A percentile compares a stretch with the other conserved stretches of the same genome.
These are phyloP conservation scores for Drosophila cognata DNA, from an alignment of 2,888 invertebrate species.

Conservation along the genomic window DNA sequence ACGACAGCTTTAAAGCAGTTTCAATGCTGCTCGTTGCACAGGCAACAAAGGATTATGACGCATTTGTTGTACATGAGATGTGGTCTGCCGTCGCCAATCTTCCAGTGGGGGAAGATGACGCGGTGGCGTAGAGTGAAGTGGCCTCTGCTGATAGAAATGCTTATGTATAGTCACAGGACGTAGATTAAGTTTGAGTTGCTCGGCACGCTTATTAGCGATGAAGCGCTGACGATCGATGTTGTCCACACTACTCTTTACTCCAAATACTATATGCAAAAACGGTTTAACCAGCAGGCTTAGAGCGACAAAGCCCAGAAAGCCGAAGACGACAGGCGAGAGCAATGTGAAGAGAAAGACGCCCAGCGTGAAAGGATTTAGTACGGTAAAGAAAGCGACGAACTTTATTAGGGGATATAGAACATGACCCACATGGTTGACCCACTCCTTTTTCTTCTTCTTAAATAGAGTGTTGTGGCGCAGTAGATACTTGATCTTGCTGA, in stretches of 20 bases:
- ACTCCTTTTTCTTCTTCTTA: constrained; percentile 83
- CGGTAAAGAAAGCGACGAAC: constrained; percentile 82
- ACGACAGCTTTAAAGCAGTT: constrained; percentile 3
- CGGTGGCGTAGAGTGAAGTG: constrained; percentile 52
- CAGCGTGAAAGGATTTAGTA: constrained; percentile 81
- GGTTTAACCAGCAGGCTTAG: constrained; percentile 80
- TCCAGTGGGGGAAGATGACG: constrained; percentile 45
- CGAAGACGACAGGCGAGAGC: constrained; percentile 79
- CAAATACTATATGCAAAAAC: constrained; percentile 75
- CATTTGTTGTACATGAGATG: neutral
- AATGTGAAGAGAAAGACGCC: constrained; percentile 81
- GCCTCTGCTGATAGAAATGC: constrained; percentile 77
- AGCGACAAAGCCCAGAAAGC: constrained; percentile 78
- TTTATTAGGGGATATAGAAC: constrained; percentile 81
- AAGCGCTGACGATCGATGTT: constrained; percentile 67
- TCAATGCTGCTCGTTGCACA: constrained; percentile 34
- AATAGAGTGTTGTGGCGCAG: constrained; percentile 76
- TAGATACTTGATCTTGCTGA: constrained; percentile 80
- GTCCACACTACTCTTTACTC: constrained; percentile 75
- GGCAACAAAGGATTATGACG: constrained; percentile 61
- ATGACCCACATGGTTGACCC: constrained; percentile 77
- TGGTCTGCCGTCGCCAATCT: constrained; percentile 51
- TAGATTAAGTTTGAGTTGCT: constrained; percentile 66
- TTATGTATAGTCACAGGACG: constrained; percentile 82
- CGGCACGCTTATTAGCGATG: constrained; percentile 62